These are phyloP conservation scores for Lanius ludovicianus DNA, from an alignment of 2,113 vertebrate genomes.

Conservation along the genomic window DNA sequence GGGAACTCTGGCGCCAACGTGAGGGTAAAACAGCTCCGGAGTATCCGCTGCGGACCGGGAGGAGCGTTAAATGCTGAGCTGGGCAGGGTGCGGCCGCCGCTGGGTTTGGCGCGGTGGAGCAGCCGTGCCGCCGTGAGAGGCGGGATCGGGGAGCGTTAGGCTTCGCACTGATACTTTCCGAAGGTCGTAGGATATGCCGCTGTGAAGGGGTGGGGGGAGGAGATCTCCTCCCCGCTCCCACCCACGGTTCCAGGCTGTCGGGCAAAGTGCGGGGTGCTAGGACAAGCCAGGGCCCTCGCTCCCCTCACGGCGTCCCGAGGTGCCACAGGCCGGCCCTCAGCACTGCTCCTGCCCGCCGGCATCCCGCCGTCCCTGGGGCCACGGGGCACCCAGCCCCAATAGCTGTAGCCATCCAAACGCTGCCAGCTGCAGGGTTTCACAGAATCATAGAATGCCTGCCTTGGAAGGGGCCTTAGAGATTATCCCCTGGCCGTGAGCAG, in stretches of 20 bases:
- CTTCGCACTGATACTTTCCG: neutral
- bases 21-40: neutral
- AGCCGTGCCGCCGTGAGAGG: too few relatives aligned
- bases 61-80: accelerated
- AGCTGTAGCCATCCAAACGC: neutral
- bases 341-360: accelerated
- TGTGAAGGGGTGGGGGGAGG: neutral
- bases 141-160: too few relatives aligned
- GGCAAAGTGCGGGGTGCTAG: too few relatives aligned
- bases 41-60: neutral
- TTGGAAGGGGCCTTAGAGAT: neutral
- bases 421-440: neutral
- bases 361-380: accelerated
- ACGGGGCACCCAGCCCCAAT: accelerated
- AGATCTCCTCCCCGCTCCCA: neutral
- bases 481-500: neutral
- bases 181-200: neutral
- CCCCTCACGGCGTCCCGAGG: neutral
- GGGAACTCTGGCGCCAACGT: neutral
- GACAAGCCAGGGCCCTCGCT: neutral
- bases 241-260: accelerated
- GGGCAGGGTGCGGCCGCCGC: neutral
- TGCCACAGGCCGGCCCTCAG: neutral
- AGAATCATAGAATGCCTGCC: neutral
- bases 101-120: neutral